A percentile compares a stretch with the other conserved stretches of the same genome.
Evolutionary conservation across 2,113 vertebrate species (phyloP).

Genomic region (Gobio gobio): DNA sequence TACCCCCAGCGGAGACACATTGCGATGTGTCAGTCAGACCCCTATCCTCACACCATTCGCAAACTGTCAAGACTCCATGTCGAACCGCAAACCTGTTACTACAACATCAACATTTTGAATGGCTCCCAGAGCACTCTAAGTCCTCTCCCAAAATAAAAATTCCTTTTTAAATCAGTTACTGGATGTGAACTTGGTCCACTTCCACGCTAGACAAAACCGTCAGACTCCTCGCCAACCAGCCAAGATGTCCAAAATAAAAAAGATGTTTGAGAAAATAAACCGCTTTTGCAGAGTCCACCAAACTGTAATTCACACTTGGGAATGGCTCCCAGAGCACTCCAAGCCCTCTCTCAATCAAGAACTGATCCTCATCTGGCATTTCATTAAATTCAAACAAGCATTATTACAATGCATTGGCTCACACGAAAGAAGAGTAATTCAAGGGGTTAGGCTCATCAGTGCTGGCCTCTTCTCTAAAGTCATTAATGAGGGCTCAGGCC

Average conservation of each 20-base stretch:
- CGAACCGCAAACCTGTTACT: background rate
- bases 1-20: background rate
- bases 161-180: no score
- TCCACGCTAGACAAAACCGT: background rate
- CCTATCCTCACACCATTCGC: background rate
- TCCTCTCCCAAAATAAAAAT: no score
- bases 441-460: slow-evolving; percentile 45
- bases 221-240: background rate
- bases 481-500: slow-evolving; percentile 50
- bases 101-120: background rate
- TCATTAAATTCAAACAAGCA: slow-evolving; percentile 29
- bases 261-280: background rate
- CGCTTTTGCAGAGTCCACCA: background rate
- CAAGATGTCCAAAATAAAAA: background rate
- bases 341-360: background rate
- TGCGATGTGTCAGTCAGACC: slow-evolving; percentile 2
- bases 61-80: background rate
- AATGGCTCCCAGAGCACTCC: background rate
- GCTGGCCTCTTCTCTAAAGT: slow-evolving; percentile 34
- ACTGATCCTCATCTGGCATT: slow-evolving; percentile 16
- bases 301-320: slow-evolving; percentile 1
- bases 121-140: background rate
- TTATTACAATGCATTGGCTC: slow-evolving; percentile 31
- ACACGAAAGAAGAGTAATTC: slow-evolving; percentile 32
- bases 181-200: no score